Evolutionary conservation across 1,140 invertebrate species (phyloP).

Genomic region (Delia radicum): DNA sequence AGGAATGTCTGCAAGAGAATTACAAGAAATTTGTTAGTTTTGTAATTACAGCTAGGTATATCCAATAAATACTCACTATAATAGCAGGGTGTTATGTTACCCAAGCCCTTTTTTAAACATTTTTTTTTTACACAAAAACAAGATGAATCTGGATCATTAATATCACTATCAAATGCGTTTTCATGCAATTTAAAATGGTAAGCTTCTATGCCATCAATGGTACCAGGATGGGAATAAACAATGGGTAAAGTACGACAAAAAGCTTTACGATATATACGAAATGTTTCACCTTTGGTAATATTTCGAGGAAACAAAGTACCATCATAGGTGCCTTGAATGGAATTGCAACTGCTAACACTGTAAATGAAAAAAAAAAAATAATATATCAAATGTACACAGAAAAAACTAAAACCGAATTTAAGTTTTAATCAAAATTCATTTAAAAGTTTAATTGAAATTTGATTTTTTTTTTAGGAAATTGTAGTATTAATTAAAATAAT

Average conservation of each 20-base stretch:
- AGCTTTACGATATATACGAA: conserved; percentile 66
- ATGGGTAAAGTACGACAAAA: conserved; percentile 69
- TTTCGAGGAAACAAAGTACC: conserved; percentile 63
- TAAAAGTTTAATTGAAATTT: too few relatives aligned
- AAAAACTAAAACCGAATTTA: background rate
- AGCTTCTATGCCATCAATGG: conserved; percentile 39
- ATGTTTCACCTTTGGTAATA: conserved; percentile 58
- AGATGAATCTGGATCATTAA: conserved; percentile 37
- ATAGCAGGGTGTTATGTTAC: conserved; percentile 70
- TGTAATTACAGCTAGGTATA: background rate
- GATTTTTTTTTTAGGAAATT: too few relatives aligned
- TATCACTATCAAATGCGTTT: conserved; percentile 60
- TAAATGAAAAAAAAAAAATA: background rate
- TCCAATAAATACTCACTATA: conserved; percentile 62
- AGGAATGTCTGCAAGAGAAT: conserved; percentile 62
- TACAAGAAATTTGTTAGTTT: background rate
- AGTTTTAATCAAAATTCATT: too few relatives aligned
- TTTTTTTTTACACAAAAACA: conserved; percentile 62
- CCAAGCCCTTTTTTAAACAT: conserved; percentile 66
- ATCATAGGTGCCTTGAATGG: conserved; percentile 63
- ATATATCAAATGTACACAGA: background rate
- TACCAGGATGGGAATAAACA: conserved; percentile 51
- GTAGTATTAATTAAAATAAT: too few relatives aligned
- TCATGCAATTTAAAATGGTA: conserved; percentile 58
- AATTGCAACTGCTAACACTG: conserved; percentile 59